These are phyloP conservation scores for Rhinogobius similis DNA, from an alignment of 2,113 vertebrate species.

Conservation along the genomic window DNA sequence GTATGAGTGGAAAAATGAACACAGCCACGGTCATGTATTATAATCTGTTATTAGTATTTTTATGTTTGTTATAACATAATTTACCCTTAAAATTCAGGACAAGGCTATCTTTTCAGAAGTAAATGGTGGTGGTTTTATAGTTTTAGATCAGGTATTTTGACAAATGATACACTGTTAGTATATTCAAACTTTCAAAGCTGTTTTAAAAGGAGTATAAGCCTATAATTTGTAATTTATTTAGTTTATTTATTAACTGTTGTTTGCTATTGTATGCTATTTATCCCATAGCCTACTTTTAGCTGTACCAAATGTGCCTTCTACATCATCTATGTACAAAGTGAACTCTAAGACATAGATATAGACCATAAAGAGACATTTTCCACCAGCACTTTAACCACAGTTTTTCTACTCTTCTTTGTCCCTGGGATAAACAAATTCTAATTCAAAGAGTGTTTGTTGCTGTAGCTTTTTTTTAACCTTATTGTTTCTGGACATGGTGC, in stretches of 20 bases:
- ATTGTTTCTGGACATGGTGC: slow-evolving; percentile 1
- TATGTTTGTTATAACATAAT: slow-evolving; percentile 13
- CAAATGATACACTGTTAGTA: not conserved
- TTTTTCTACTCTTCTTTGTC: slow-evolving; percentile 18
- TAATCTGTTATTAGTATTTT: slow-evolving; percentile 1
- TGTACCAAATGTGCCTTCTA: slow-evolving; percentile 18
- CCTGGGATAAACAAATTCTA: not conserved
- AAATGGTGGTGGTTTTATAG: not conserved
- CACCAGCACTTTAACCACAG: slow-evolving; percentile 53
- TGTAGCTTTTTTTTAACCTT: not conserved
- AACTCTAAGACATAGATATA: not conserved
- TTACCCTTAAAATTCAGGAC: slow-evolving; percentile 20
- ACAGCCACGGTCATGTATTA: not conserved
- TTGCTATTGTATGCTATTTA: slow-evolving; percentile 19
- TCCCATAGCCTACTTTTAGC: slow-evolving; percentile 18
- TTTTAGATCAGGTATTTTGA: not conserved
- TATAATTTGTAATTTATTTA: slow-evolving; percentile 17
- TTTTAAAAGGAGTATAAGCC: slow-evolving; percentile 11
- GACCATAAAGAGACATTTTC: slow-evolving; percentile 5
- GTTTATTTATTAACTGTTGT: slow-evolving; percentile 47
- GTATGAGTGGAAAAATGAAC: slow-evolving; percentile 3
- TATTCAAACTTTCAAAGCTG: slow-evolving; percentile 13
- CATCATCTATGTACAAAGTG: not conserved
- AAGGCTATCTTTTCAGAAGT: not conserved
- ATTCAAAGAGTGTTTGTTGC: slow-evolving; percentile 1